These are phyloP conservation scores for Laupala kohalensis DNA, from an alignment of 1,140 invertebrate genomes.

Conservation along the genomic window DNA sequence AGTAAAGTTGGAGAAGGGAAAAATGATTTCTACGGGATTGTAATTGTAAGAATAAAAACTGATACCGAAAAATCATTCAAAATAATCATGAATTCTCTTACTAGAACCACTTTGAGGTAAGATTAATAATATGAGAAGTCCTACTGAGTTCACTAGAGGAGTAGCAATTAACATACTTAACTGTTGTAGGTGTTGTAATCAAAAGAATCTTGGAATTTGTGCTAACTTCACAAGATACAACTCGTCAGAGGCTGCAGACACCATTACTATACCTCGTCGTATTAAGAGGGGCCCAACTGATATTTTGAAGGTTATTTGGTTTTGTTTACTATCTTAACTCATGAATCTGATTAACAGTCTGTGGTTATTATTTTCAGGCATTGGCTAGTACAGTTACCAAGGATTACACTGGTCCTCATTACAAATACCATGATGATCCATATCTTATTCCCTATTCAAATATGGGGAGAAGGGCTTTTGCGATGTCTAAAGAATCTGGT, in stretches of 20 bases:
- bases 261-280: conserved; percentile 5
- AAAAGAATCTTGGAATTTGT: not conserved
- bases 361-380: conserved; percentile 36
- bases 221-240: not conserved
- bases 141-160: too few relatives aligned
- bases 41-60: too few relatives aligned
- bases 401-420: conserved; percentile 69
- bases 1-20: too few relatives aligned
- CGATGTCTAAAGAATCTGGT: conserved; percentile 72
- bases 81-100: not conserved
- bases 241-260: not conserved
- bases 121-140: not conserved
- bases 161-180: not conserved
- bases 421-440: conserved; percentile 83
- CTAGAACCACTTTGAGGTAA: not conserved
- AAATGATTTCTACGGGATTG: too few relatives aligned
- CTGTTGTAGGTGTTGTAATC: not conserved
- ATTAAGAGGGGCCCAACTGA: conserved; percentile 12
- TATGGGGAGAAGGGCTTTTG: conserved; percentile 52
- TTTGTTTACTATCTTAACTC: not conserved
- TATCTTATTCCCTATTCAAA: conserved; percentile 72
- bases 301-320: conserved; percentile 4
- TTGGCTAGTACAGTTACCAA: conserved; percentile 54
- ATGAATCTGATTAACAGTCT: not conserved
- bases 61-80: too few relatives aligned